A percentile compares a stretch with the other conserved stretches of the same genome.
phyloP scores from a whole-genome alignment of 2,113 vertebrate species.

The Todiramphus saurophagus region DNA sequence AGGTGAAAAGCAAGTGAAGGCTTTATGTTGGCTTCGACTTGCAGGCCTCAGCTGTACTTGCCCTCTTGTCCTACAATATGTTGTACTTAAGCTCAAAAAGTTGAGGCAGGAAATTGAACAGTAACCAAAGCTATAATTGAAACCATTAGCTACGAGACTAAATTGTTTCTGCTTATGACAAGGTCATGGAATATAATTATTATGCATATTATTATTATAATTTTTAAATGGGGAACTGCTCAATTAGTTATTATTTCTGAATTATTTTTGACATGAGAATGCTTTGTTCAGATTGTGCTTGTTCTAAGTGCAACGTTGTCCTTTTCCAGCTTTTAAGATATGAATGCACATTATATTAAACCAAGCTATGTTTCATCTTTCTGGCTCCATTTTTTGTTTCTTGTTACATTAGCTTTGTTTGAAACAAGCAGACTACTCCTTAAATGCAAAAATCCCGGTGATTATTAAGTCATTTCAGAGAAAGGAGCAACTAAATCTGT shows the following conservation, averaged over 20 bases:
- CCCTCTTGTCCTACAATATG: not conserved
- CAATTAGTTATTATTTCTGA: not conserved
- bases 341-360: not conserved
- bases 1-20: not conserved
- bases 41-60: not conserved
- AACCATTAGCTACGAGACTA: not conserved
- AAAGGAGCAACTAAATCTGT: not conserved
- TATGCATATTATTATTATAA: not conserved
- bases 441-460: not conserved
- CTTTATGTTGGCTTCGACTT: not conserved
- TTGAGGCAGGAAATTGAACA: not conserved
- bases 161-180: not conserved
- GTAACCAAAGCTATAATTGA: not conserved
- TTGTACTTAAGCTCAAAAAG: not conserved
- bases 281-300: not conserved
- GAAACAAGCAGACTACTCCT: not conserved
- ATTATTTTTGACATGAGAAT: not conserved
- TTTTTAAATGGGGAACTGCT: not conserved
- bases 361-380: not conserved
- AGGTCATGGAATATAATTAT: not conserved
- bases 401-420: not conserved
- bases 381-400: not conserved
- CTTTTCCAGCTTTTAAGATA: not conserved
- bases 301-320: not conserved
- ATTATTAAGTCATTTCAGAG: not conserved